A percentile compares a stretch with the other conserved stretches of the same genome.
Evolutionary conservation across 2,113 vertebrate genomes (phyloP).

Genomic region (Anthoscopus minutus): DNA sequence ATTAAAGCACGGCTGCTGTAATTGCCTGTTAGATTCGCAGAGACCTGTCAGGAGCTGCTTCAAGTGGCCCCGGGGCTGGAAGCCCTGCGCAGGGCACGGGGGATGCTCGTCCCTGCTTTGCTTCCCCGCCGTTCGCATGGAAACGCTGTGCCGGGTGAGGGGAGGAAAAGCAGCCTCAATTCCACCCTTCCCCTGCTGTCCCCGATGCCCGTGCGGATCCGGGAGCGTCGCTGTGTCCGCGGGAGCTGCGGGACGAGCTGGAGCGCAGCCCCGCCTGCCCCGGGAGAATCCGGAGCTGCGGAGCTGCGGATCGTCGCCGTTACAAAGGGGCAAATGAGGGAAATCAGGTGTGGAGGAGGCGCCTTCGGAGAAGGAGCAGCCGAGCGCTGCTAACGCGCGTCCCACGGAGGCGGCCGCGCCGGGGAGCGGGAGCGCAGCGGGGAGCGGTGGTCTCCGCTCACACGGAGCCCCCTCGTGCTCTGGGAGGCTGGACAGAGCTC

Average conservation of each 20-base stretch:
- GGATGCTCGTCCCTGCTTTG: background rate
- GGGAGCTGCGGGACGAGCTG: background rate
- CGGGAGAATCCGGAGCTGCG: background rate
- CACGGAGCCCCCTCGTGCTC: background rate
- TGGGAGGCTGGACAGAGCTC: background rate
- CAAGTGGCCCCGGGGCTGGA: background rate
- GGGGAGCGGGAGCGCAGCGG: background rate
- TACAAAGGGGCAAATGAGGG: background rate
- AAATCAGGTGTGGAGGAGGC: background rate
- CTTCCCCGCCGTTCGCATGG: background rate
- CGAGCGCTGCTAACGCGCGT: accelerated
- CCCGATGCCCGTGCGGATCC: accelerated
- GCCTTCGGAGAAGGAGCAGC: background rate
- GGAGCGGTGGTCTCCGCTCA: background rate
- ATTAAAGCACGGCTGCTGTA: background rate
- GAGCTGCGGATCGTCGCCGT: background rate
- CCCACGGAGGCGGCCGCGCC: accelerated
- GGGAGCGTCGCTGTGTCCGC: background rate
- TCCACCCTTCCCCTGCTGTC: background rate
- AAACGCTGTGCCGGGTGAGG: background rate
- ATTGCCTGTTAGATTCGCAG: background rate
- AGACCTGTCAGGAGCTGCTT: background rate
- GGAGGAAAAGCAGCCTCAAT: background rate
- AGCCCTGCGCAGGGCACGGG: accelerated
- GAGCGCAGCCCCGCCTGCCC: background rate